Conservation (phyloP, 2,888 invertebrate genomes). For the Pimpla rufipes region DNA sequence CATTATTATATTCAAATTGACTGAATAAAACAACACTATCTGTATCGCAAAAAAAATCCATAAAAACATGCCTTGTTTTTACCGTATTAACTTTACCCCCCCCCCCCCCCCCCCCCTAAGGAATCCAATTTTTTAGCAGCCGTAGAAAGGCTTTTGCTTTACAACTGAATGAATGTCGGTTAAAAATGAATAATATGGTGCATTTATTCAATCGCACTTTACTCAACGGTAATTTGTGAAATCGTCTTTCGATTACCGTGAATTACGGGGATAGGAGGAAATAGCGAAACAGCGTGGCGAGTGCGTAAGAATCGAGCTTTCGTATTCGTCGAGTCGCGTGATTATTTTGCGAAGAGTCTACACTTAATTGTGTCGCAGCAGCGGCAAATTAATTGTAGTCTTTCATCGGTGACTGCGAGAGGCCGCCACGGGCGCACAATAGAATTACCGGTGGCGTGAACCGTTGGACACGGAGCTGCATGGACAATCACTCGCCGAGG, state of each 20-base stretch:
- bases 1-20: too few species aligned
- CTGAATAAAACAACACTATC: too few species aligned
- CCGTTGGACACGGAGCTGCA: constrained; percentile 22
- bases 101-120: too few species aligned
- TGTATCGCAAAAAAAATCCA: too few species aligned
- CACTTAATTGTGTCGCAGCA: constrained; percentile 54
- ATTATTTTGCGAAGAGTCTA: constrained; percentile 19
- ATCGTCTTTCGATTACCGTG: background rate
- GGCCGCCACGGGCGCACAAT: constrained; percentile 28
- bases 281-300: background rate
- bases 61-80: too few species aligned
- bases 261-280: background rate
- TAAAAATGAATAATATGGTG: too few species aligned
- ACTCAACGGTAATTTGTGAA: background rate
- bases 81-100: too few species aligned
- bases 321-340: constrained; percentile 11
- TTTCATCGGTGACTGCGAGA: constrained; percentile 33
- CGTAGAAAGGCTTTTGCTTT: too few species aligned
- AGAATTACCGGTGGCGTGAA: constrained; percentile 34
- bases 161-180: too few species aligned
- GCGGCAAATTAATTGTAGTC: constrained; percentile 57
- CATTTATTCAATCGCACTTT: background rate
- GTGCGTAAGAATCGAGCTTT: constrained; percentile 25
- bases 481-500: constrained; percentile 25
- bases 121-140: too few species aligned